These are phyloP conservation scores for Eubucco bourcierii DNA, from an alignment of 2,113 vertebrate species.

Conservation along the genomic window DNA sequence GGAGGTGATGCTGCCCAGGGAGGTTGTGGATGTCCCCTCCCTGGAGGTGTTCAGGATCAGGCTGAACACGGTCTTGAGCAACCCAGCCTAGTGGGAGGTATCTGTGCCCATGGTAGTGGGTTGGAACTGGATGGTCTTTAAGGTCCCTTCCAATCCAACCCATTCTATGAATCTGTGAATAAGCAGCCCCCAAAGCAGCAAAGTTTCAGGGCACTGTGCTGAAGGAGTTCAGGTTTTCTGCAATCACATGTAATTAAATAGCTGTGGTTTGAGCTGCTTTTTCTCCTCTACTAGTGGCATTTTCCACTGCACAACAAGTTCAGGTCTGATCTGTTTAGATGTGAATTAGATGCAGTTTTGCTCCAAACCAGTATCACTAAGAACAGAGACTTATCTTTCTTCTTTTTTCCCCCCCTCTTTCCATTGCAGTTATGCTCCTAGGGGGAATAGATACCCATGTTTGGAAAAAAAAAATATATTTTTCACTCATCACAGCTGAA, in stretches of 20 bases:
- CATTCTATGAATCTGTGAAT: too few species aligned
- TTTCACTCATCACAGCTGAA: conserved; percentile 21
- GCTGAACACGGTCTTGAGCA: too few species aligned
- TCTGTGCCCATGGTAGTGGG: too few species aligned
- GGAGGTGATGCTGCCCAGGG: too few species aligned
- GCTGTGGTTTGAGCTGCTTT: neutral
- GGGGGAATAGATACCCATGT: neutral
- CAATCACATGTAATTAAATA: neutral
- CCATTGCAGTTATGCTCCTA: neutral
- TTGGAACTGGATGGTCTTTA: too few species aligned
- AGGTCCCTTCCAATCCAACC: too few species aligned
- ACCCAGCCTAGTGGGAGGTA: too few species aligned
- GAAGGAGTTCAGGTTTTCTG: neutral
- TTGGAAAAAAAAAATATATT: conserved; percentile 3
- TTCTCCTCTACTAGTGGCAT: neutral
- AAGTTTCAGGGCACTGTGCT: neutral
- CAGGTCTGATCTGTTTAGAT: neutral
- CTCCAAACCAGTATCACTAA: conserved; percentile 16
- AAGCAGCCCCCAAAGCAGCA: neutral
- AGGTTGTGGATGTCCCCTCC: too few species aligned
- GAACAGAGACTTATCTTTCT: conserved; percentile 13
- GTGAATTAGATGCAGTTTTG: conserved; percentile 2
- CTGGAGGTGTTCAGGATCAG: too few species aligned
- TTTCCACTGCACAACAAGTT: neutral
- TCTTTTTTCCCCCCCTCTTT: too few species aligned